A percentile compares a stretch with the other conserved stretches of the same genome.
phyloP scores from a whole-genome alignment of 2,888 invertebrate species.

The Drosophila monieri region DNA sequence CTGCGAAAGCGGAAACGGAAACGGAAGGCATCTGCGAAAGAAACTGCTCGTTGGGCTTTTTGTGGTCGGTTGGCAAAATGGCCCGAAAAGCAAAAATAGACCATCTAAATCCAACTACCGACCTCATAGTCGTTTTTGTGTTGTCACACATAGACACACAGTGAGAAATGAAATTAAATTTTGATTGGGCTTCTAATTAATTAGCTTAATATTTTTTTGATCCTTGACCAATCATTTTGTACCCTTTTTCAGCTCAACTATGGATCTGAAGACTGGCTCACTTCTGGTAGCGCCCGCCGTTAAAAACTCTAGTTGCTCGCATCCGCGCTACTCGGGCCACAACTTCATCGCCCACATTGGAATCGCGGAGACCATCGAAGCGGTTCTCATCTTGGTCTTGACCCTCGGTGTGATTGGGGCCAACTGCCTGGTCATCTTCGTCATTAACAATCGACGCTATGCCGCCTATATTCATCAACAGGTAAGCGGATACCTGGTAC shows the following conservation, averaged over 20 bases:
- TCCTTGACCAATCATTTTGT: neutral
- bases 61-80: conserved; percentile 26
- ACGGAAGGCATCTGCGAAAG: conserved; percentile 43
- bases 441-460: conserved; percentile 92
- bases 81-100: conserved; percentile 12
- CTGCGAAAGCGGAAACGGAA: conserved; percentile 35
- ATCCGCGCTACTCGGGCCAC: conserved; percentile 87
- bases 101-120: conserved; percentile 12
- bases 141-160: neutral
- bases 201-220: neutral
- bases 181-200: neutral
- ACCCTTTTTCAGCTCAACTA: conserved; percentile 78
- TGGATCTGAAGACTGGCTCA: conserved; percentile 86
- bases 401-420: conserved; percentile 92
- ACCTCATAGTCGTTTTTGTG: neutral
- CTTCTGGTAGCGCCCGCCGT: conserved; percentile 91
- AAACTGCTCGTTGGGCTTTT: conserved; percentile 28
- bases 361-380: conserved; percentile 90
- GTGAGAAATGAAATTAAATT: conserved; percentile 2
- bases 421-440: conserved; percentile 91
- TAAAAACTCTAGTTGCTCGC: conserved; percentile 92
- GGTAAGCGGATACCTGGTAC: conserved; percentile 85
- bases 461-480: conserved; percentile 94
- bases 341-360: conserved; percentile 88
- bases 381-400: conserved; percentile 90